These are phyloP conservation scores for Psittacus erithacus DNA, from an alignment of 2,113 vertebrate species.

Conservation along the genomic window DNA sequence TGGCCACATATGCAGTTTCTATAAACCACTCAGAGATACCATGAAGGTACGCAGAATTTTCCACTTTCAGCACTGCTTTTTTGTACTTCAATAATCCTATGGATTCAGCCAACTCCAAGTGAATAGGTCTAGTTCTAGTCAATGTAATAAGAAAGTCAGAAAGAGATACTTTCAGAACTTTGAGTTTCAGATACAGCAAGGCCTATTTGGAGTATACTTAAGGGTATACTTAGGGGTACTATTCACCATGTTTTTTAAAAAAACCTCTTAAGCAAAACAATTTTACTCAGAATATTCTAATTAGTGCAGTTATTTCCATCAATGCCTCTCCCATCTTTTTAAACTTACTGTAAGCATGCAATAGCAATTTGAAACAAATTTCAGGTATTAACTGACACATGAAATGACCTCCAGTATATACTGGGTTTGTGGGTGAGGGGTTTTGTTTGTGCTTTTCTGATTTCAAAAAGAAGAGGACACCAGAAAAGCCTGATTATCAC, in stretches of 20 bases:
- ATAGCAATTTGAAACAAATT: not conserved
- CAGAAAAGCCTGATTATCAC: not conserved
- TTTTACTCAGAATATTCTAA: not conserved
- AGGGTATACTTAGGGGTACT: not conserved
- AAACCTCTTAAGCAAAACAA: not conserved
- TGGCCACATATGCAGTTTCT: not conserved
- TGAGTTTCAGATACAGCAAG: not conserved
- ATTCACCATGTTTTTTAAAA: not conserved
- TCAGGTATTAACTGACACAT: not conserved
- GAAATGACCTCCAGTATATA: not conserved
- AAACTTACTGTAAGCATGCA: not conserved
- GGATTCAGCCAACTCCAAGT: not conserved
- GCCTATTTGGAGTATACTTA: not conserved
- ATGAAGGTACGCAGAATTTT: rapidly evolving
- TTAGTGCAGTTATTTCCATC: not conserved
- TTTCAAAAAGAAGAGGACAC: not conserved
- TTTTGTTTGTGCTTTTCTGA: not conserved
- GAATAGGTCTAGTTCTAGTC: not conserved
- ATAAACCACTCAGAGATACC: not conserved
- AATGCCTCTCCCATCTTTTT: not conserved
- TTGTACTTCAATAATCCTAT: not conserved
- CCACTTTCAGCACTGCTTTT: not conserved
- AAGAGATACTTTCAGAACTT: not conserved
- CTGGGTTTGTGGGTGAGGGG: not conserved
- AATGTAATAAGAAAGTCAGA: not conserved